Conservation (phyloP, 2,113 vertebrate genomes). For the Noctilio leporinus region DNA sequence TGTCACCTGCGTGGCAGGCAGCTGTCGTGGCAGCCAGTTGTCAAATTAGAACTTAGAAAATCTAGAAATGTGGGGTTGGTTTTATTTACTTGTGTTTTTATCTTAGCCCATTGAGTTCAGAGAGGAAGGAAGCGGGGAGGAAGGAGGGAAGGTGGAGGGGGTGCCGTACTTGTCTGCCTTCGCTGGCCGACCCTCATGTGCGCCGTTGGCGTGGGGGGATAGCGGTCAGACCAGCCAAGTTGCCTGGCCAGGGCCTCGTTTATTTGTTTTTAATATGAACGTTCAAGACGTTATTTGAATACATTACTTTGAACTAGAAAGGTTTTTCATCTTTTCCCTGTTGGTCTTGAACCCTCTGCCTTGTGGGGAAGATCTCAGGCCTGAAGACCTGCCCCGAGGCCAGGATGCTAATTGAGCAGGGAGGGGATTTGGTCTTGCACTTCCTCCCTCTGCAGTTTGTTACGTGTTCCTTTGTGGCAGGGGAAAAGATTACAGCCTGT, state of each 20-base stretch:
- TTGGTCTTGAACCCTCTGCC: not conserved
- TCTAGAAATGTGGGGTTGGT: fast-evolving
- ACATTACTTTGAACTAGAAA: not conserved
- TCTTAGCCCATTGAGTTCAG: too few relatives aligned
- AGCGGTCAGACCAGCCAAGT: not conserved
- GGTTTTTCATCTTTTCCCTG: not conserved
- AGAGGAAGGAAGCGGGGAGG: too few relatives aligned
- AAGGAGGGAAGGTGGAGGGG: too few relatives aligned
- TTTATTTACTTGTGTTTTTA: not conserved
- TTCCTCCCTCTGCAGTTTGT: not conserved
- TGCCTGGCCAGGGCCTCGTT: not conserved
- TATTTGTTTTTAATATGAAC: not conserved
- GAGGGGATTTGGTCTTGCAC: too few relatives aligned
- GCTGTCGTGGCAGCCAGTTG: fast-evolving
- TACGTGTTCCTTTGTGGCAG: not conserved
- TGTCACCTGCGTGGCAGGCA: fast-evolving
- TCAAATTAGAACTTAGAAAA: not conserved
- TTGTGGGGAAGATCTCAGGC: not conserved
- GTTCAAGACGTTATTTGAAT: not conserved
- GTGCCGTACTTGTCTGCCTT: too few relatives aligned
- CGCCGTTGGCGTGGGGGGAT: too few relatives aligned
- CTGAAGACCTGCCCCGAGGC: not conserved
- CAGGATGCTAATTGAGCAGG: fast-evolving
- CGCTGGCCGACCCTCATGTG: not conserved
- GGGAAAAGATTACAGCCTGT: not conserved